Conservation (phyloP, 2,113 vertebrate genomes). For the Psilopogon haemacephalus region DNA sequence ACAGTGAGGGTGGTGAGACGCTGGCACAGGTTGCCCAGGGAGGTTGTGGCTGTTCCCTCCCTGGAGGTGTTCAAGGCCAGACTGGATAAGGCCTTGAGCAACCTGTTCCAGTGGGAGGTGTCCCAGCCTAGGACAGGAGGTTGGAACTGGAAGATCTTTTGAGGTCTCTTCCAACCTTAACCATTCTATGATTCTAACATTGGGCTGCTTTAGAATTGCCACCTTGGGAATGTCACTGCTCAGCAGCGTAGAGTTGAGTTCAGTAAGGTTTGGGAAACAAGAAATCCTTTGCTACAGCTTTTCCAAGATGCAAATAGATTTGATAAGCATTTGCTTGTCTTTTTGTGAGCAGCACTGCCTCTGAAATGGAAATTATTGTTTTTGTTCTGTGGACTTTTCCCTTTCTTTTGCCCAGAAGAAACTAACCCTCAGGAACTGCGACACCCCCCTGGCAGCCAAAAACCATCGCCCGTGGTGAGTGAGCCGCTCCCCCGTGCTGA, state of each 20-base stretch:
- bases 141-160: too few species aligned
- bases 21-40: too few species aligned
- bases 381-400: slow-evolving; percentile 18
- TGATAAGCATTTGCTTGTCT: background rate
- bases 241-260: background rate
- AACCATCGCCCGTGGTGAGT: slow-evolving; percentile 74
- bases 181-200: too few species aligned
- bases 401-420: slow-evolving; percentile 68
- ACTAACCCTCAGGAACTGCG: slow-evolving; percentile 72
- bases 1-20: too few species aligned
- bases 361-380: background rate
- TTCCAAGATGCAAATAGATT: background rate
- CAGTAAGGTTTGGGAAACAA: background rate
- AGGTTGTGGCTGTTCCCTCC: too few species aligned
- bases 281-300: background rate
- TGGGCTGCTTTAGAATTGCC: background rate
- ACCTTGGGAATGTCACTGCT: background rate
- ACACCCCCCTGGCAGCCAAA: slow-evolving; percentile 67
- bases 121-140: too few species aligned
- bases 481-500: background rate
- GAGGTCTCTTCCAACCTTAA: too few species aligned
- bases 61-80: too few species aligned
- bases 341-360: background rate
- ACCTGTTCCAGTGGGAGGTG: too few species aligned
- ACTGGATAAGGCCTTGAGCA: too few species aligned